Evolutionary conservation across 2,888 invertebrate genomes (phyloP), one percentile per base, ranked within the genome.

Genomic region (Cephonodes hylas): DNA sequence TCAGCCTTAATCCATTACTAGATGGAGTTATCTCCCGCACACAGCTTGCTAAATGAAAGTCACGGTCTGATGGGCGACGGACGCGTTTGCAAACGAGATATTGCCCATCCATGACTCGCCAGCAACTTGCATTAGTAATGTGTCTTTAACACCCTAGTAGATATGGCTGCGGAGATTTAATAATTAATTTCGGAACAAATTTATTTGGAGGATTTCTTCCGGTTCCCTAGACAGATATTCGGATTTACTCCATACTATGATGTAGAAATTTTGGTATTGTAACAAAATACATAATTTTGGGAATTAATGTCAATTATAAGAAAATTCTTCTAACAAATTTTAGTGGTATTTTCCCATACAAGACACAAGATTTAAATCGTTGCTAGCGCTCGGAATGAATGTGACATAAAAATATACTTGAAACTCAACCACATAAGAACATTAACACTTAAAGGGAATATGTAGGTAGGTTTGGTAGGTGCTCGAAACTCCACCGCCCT

Each of bases 1-100:
- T 18, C 53, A 53, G 44, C 61, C 58, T 60, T 58, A 58, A 46
- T 58, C 58, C 42, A 15, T 23, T 42, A 58, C 38, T 42, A 58
- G 58, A 58, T 58, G 34, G 42, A 42, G 42, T 45, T 20, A 53
- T 53, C 27, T 31, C 53, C 15, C 27, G 10, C 53, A 31, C 53
- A 23, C 3, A 6, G 48, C 13, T 38, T 34, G 13, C n/a, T 23
- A 38, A 57, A 57, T 38, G 31, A 53, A 53, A 53, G 53, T 53
- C 53, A 53, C 18, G 31, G 27, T 53, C 53, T 27, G 53, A 53
- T 27, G 53, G 31, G 10, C 53, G 2, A 27, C 38, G 53, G 5
- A 23, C 20, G 13, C 23, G 45, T 45, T 45, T 13, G 20, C 44
- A 3, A 45, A 1, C 45, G 8, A 13, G 15, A 18, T 18, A 53